Base-by-base conservation (phyloP, 2,113 vertebrate genomes). In the Brachionichthys hirsutus region DNA sequence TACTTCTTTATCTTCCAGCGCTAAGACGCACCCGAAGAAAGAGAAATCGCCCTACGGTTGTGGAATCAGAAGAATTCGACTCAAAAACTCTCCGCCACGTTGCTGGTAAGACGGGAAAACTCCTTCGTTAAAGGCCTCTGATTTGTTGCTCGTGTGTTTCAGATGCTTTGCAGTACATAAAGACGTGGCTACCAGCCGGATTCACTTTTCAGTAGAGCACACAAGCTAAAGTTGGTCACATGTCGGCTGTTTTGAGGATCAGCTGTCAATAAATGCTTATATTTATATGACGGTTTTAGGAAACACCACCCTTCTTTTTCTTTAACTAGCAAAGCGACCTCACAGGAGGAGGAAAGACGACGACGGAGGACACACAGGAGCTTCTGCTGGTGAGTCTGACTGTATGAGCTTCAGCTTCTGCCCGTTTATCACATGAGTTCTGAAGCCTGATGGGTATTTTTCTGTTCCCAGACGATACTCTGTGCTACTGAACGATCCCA, bases 1-100 rank as follows among this genome's bases (percentile, higher is more conserved):
- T 24, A 6, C 6, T 2, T 19, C 66, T 60, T 70, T 42, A 18
- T 62, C 9, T 60, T 35, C 5, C 19, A 84, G 84, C 67, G n/a
- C 67, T 70, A 18, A 74, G 80, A n/a, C 66, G 80, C 3, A 78
- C 73, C 17, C 45, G 58, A 55, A 73, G 73, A 61, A 81, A 68
- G 50, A 79, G 36, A 38, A 69, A 50, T 12, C 4, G 54, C 0
- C 53, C 66, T 1, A 13, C 6, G 11, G 3, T 8, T 1, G 47
- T 56, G 4, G 63, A 78, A 62, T 14, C 63, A 4, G 74, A 76
- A 18, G 67, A 75, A 35, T 7, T 54, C 2, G 41, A 36, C 17
- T 12, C 54, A 16, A 77, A 76, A 66, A 11, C 19, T 24, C 35
- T 22, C 14, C 50, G 4, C 1, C 30, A 7, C 34, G 55, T 14